These are phyloP conservation scores for Neotoma lepida DNA, from an alignment of 2,113 vertebrate species.

Conservation along the genomic window DNA sequence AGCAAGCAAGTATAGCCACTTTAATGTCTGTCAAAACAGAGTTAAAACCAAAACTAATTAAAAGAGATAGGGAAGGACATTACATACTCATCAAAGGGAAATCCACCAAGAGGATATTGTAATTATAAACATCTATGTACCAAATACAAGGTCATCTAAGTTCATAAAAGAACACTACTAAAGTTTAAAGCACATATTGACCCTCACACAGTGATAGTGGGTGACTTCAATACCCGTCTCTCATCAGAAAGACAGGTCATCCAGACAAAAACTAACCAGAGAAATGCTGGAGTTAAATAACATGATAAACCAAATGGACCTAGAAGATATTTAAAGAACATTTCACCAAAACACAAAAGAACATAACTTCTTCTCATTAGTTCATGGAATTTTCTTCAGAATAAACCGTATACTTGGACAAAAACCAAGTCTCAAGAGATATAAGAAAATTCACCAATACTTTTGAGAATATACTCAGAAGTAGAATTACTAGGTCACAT, in stretches of 20 bases:
- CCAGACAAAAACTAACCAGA: neutral
- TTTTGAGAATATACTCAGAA: neutral
- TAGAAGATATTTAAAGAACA: neutral
- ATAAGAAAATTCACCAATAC: neutral
- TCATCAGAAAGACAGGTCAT: neutral
- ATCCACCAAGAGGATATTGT: no score
- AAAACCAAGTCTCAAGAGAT: neutral
- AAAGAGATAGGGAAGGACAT: no score
- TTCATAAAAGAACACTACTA: neutral
- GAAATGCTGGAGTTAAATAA: neutral
- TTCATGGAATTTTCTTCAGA: neutral
- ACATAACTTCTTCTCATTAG: neutral
- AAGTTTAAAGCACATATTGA: neutral
- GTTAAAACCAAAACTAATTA: no score
- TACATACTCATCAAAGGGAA: no score
- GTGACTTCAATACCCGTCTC: neutral
- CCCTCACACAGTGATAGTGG: neutral
- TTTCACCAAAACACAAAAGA: neutral
- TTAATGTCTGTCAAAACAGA: no score
- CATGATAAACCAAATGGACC: neutral
- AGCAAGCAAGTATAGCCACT: no score
- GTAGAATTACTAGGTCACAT: neutral
- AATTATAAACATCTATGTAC: no score
- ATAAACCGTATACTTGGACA: neutral
- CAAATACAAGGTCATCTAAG: no score